Evolutionary conservation across 2,888 invertebrate species (phyloP), one percentile per base, ranked within the genome.

Genomic region (Mesorhabditis spiculigera): DNA sequence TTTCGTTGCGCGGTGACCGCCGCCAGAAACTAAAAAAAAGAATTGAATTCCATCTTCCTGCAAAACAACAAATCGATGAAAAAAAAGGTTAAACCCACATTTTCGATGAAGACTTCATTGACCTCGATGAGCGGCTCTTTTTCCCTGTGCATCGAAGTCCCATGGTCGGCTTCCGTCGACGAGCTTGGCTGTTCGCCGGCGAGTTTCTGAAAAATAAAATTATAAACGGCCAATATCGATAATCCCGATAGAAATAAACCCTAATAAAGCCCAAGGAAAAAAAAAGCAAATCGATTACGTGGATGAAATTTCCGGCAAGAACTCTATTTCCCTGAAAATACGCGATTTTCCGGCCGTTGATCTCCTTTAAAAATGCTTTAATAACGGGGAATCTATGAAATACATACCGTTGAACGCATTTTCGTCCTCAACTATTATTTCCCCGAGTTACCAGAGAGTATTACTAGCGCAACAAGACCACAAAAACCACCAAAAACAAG

Each of bases 121-220:
- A 50, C 58, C 3, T 50, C 58, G 58, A 50, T 10, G 8, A 50
- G n/a, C 8, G 58, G 10, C 58, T 50, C 58, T n/a, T 10, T 50
- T 50, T 50, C 58, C 10, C 58, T 10, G n/a, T 50, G 58, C 10
- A 10, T 50, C 10, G 8, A 50, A n/a, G 8, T 50, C n/a, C 58
- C 58, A 50, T 50, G 8, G 10, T n/a, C 58, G 58, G n/a, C n/a
- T 13, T 50, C 58, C 8, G 58, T 50, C n/a, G 58, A 50, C 58
- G 58, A 50, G 58, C 58, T 50, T 50, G 58, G 58, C 58, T 50
- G 10, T n/a, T 50, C 58, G 58, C 58, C 58, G 10, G 58, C 58
- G 10, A 50, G 58, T n/a, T 50, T 50, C 58, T 50, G n/a, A 50
- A 50, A 10, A n/a, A 50, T 13, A 50, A 50, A 50, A 50, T 13